Conservation (phyloP, 2,113 vertebrate species). For the Pelodiscus sinensis region DNA sequence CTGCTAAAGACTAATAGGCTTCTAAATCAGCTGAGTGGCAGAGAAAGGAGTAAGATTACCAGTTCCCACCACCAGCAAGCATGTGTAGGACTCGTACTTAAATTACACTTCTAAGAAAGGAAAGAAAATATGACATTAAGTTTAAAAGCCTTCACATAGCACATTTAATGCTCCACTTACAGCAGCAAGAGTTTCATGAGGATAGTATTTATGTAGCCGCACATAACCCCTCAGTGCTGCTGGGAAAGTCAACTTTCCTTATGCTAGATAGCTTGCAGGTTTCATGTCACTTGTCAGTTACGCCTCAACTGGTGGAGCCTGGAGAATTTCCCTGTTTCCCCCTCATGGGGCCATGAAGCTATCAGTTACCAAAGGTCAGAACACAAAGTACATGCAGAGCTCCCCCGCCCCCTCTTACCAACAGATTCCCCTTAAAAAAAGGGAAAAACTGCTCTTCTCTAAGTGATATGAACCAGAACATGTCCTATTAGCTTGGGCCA, state of each 20-base stretch:
- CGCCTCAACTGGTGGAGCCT: not conserved
- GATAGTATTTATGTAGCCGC: not conserved
- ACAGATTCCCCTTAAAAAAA: not conserved
- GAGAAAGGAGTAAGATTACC: not conserved
- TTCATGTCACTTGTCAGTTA: not conserved
- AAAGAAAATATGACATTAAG: not conserved
- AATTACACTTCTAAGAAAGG: not conserved
- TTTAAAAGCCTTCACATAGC: fast-evolving
- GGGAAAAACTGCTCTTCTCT: not conserved
- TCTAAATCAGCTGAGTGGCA: not conserved
- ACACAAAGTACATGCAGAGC: not conserved
- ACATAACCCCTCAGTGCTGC: fast-evolving
- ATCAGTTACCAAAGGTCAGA: not conserved
- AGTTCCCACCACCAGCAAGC: not conserved
- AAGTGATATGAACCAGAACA: not conserved
- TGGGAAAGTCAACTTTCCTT: fast-evolving
- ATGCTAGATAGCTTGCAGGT: not conserved
- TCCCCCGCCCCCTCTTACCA: not conserved
- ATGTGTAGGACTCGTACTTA: not conserved
- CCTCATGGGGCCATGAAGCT: not conserved
- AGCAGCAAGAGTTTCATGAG: not conserved
- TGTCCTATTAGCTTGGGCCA: not conserved
- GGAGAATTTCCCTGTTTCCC: not conserved
- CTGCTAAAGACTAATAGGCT: not conserved
- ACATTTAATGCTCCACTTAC: fast-evolving